phyloP scores from a whole-genome alignment of 2,888 invertebrate genomes.

The Microplitis deprimator region DNA sequence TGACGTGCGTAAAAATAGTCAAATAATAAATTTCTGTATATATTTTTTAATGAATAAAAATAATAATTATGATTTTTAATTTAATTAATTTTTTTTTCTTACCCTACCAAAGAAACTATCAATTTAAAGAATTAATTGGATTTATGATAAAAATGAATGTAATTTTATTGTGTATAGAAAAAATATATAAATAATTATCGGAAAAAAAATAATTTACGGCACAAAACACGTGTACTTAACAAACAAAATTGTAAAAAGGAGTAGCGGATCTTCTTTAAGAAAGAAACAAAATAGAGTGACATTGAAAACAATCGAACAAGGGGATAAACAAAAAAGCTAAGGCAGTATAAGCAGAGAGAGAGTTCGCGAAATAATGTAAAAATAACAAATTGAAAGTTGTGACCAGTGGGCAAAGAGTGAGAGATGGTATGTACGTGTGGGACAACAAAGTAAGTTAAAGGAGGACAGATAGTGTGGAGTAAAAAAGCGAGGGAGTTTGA shows the following conservation, averaged over 20 bases:
- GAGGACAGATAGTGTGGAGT: slow-evolving; percentile 9
- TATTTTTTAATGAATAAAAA: too few species aligned
- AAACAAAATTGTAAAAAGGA: not conserved
- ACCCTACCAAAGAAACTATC: too few species aligned
- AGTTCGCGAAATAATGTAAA: slow-evolving; percentile 64
- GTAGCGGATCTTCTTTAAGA: slow-evolving; percentile 43
- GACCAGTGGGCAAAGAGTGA: slow-evolving; percentile 52
- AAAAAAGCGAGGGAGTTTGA: slow-evolving; percentile 29
- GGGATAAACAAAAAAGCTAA: slow-evolving; percentile 41
- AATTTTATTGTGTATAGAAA: too few species aligned
- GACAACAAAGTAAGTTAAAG: slow-evolving; percentile 25
- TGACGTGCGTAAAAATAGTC: too few species aligned
- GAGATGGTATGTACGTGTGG: slow-evolving; percentile 32
- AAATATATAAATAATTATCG: too few species aligned
- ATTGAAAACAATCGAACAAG: slow-evolving; percentile 36
- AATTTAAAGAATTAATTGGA: too few species aligned
- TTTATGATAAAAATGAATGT: too few species aligned
- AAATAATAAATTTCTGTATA: too few species aligned
- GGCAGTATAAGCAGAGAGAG: slow-evolving; percentile 43
- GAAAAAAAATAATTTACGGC: too few species aligned
- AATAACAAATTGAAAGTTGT: slow-evolving; percentile 67
- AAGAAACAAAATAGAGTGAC: slow-evolving; percentile 25
- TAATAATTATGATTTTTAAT: too few species aligned
- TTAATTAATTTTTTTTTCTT: too few species aligned
- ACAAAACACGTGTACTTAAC: not conserved